Conservation (phyloP, 2,888 invertebrate species). For the Drosophila acutilabella region DNA sequence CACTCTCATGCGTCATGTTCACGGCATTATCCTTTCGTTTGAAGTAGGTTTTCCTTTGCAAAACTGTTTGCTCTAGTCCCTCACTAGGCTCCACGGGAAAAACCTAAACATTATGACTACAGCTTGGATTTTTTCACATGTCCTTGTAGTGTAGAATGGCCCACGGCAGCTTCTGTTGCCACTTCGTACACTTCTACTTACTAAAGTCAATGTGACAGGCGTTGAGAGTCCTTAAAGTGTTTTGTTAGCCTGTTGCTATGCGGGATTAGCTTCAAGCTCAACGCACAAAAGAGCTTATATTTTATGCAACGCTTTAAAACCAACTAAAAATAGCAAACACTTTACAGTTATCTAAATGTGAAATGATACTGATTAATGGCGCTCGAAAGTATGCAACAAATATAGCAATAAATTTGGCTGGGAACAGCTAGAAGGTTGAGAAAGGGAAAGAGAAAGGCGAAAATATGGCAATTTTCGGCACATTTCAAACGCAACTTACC, state of each 20-base stretch:
- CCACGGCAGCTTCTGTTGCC: not conserved
- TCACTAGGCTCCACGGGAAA: slow-evolving; percentile 17
- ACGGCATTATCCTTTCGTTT: slow-evolving; percentile 63
- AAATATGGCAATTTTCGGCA: slow-evolving; percentile 60
- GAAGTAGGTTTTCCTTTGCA: slow-evolving; percentile 46
- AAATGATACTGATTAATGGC: slow-evolving; percentile 37
- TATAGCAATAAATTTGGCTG: slow-evolving; percentile 48
- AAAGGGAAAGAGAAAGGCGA: slow-evolving; percentile 1
- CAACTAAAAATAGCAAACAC: slow-evolving; percentile 22
- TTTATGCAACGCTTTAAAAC: not conserved
- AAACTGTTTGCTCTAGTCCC: slow-evolving; percentile 30
- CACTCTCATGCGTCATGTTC: slow-evolving; percentile 23
- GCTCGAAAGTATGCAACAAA: slow-evolving; percentile 50
- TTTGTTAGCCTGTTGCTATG: slow-evolving; percentile 42
- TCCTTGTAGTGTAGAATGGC: not conserved
- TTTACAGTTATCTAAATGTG: slow-evolving; percentile 9
- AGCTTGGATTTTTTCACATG: slow-evolving; percentile 31
- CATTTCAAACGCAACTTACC: slow-evolving; percentile 63
- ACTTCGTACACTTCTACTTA: not conserved
- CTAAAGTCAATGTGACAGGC: slow-evolving; percentile 25
- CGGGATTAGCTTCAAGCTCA: slow-evolving; percentile 23
- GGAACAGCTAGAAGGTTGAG: not conserved
- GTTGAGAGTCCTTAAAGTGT: slow-evolving; percentile 34
- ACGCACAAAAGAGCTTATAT: not conserved
- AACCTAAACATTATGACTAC: slow-evolving; percentile 56